Conservation (phyloP, 2,113 vertebrate species). For the Cricetomys ansorgei region DNA sequence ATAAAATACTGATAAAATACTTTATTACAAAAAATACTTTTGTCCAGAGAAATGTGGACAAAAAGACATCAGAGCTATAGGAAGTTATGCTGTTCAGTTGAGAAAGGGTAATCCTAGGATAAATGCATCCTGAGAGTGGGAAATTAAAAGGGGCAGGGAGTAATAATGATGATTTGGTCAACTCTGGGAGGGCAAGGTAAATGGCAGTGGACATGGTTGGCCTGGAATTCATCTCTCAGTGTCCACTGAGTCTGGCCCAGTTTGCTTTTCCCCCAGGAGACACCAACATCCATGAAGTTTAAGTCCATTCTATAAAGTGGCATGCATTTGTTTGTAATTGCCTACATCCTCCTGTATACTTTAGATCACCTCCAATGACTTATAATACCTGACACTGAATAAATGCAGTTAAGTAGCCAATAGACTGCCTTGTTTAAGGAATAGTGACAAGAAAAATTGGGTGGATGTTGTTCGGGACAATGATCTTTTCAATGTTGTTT, state of each 20-base stretch:
- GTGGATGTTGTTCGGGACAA: too few species aligned
- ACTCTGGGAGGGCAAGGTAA: neutral
- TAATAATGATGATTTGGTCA: neutral
- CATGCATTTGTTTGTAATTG: neutral
- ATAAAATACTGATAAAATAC: too few species aligned
- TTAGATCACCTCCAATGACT: neutral
- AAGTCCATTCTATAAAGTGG: neutral
- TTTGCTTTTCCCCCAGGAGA: neutral
- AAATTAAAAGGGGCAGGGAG: neutral
- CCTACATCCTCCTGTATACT: neutral
- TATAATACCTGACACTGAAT: neutral
- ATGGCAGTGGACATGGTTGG: neutral
- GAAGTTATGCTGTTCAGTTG: neutral
- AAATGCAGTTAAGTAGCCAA: neutral
- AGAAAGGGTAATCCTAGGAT: neutral
- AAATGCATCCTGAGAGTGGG: neutral
- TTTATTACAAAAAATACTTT: too few species aligned
- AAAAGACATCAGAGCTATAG: neutral
- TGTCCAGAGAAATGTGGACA: neutral
- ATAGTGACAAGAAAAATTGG: neutral
- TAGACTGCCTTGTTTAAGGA: neutral
- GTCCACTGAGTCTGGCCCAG: neutral
- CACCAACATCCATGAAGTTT: neutral
- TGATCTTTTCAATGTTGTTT: neutral
- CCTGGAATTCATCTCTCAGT: neutral